Evolutionary conservation across 2,888 invertebrate genomes (phyloP), one percentile per base, ranked within the genome.

Genomic region (Reticulitermes lucifugus): DNA sequence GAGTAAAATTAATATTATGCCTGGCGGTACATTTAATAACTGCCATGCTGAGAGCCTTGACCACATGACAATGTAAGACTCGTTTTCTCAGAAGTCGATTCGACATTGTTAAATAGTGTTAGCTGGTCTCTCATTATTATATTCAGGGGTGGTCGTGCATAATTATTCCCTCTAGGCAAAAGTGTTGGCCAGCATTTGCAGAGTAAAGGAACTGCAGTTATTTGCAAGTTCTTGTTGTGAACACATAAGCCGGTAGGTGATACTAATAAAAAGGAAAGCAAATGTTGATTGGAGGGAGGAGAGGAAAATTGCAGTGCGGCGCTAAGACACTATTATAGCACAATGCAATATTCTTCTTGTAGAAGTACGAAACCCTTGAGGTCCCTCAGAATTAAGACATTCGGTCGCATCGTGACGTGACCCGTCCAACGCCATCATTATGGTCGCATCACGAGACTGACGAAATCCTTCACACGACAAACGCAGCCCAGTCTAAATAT

Each of bases 221-320:
- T 65, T 25, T 25, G n/a, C n/a, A 65, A 1, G 25, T 9, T 6
- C 65, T 65, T 65, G 5, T 65, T n/a, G 3, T 65, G 1, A 25
- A 12, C 65, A 4, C n/a, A 65, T 5, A 65, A 65, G 65, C 65
- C 65, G 65, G 25, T 25, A 65, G 65, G 6, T 65, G 65, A 25
- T 65, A 65, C 6, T 65, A 65, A 65, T 65, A 65, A 65, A 65
- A 65, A 65, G 65, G 65, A 65, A 65, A 2, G n/a, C n/a, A 65
- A 25, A 65, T 7, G 65, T 7, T 25, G n/a, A 14, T 65, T n/a
- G 25, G 65, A n/a, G 12, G 73, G n/a, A 7, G 77, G 46, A n/a
- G n/a, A n/a, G 77, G 79, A 51, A 79, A 79, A 79, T 79, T 79
- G 79, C 51, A 79, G 79, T 79, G 79, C 79, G 79, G 79, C 79